Percentiles rank a stretch among this genome's conserved stretches.
phyloP scores from a whole-genome alignment of 2,888 invertebrate genomes.

The Cataglyphis cursor region DNA sequence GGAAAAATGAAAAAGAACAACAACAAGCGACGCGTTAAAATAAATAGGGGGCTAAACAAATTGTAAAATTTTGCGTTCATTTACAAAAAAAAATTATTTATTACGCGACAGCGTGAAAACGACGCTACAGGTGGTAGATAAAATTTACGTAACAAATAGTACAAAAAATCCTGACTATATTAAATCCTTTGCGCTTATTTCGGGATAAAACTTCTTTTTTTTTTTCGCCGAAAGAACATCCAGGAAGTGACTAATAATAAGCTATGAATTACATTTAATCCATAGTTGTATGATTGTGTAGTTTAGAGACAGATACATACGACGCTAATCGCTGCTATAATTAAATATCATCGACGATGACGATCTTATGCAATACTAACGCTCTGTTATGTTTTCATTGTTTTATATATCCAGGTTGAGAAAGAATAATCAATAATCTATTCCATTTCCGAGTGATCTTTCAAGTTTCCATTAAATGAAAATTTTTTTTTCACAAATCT shows the following conservation, averaged over 20 bases:
- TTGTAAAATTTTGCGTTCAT: conserved; percentile 22
- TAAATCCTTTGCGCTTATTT: conserved; percentile 2
- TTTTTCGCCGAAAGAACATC: not conserved
- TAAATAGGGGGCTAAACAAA: conserved; percentile 17
- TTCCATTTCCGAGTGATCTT: not conserved
- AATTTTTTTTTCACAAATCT: not conserved
- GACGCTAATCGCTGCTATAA: conserved; percentile 4
- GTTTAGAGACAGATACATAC: not conserved
- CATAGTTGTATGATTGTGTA: no score
- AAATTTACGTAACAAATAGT: conserved; percentile 34
- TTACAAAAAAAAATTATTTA: conserved; percentile 36
- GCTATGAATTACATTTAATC: not conserved
- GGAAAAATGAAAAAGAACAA: not conserved
- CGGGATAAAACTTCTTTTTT: not conserved
- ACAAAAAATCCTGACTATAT: not conserved
- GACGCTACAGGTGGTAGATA: conserved; percentile 41
- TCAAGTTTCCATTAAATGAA: not conserved
- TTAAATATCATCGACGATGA: not conserved
- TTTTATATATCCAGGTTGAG: not conserved
- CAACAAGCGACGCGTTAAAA: not conserved
- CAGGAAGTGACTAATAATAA: not conserved
- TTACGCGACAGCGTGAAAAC: not conserved
- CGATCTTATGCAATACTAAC: conserved; percentile 2
- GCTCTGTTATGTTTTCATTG: not conserved
- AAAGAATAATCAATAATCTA: not conserved